Evolutionary conservation across 2,888 invertebrate species (phyloP), one percentile per base, ranked within the genome.

Genomic region (Leptopilina syphax): DNA sequence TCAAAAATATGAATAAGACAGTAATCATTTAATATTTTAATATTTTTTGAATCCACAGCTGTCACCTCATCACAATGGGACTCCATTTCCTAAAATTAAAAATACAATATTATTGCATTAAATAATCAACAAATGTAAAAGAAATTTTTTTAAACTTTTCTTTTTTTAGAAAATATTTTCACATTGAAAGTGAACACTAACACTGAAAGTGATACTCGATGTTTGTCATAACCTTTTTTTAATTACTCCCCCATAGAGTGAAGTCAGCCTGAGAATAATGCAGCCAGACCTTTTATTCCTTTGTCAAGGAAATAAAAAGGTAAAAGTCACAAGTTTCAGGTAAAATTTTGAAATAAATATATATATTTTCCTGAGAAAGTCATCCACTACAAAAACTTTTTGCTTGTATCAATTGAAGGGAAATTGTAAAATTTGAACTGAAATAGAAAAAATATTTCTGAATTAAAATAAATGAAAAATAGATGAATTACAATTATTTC

Each of bases 11-110:
- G 76, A 27, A 66, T 13, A n/a, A 77, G 34, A 24, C 50, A 66
- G 34, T 77, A 65, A 24, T 79, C 65, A 12, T 44, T 60, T 77
- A 67, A 68, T 4, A 68, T 54, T n/a, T 44, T 18, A 41, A 77
- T 65, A n/a, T 57, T 73, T n/a, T 13, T 3, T 8, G 8, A 27
- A 50, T 73, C 57, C 13, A 34, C 54, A n/a, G 8, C 8, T 41
- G 54, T 13, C 54, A 70, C 7, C 10, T 76, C 80, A 76, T 41
- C 76, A 67, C 34, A 65, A 68, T 54, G 12, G 0, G 65, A 41
- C n/a, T 13, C 27, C 73, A 57, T 41, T 10, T 73, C 27, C 57
- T 27, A 73, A 57, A 50, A 63, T 18, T 63, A 18, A 63, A 63
- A 60, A 60, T 18, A 60, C 60, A 5, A 12, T 60, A 60, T 18